phyloP scores from a whole-genome alignment of 2,888 invertebrate species.

The Drosophila basisetae region DNA sequence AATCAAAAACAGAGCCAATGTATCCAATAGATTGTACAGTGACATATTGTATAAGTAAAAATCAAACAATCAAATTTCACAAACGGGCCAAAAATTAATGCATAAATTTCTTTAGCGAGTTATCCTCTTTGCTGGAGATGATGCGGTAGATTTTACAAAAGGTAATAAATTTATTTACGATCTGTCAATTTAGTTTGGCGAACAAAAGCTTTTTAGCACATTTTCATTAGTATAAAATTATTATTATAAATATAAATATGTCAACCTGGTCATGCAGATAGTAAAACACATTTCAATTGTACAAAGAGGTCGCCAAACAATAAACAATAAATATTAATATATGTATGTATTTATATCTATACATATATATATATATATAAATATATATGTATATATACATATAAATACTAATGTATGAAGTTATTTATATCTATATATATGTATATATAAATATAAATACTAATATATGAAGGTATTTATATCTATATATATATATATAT shows the following conservation, averaged over 20 bases:
- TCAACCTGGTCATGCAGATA: background rate
- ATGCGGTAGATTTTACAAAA: background rate
- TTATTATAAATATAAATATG: background rate
- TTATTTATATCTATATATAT: background rate
- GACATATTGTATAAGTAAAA: background rate
- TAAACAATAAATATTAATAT: background rate
- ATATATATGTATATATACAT: no score
- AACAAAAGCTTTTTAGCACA: background rate
- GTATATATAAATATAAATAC: background rate
- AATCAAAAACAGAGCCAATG: conserved; percentile 6
- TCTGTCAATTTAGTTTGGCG: background rate
- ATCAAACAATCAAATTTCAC: background rate
- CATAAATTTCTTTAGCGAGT: conserved; percentile 2
- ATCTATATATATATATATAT: no score
- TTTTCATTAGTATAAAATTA: background rate
- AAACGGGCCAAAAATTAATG: conserved; percentile 3
- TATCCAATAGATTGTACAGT: conserved; percentile 19
- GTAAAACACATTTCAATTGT: background rate
- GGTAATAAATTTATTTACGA: fast-evolving
- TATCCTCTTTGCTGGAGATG: conserved; percentile 1
- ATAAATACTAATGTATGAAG: background rate
- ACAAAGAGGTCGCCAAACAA: background rate
- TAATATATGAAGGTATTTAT: background rate
- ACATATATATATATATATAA: no score
- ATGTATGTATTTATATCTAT: background rate